Evolutionary conservation across 2,797 vertebrate species (phyloP).

Genomic region (Philypnodon macrostomus): DNA sequence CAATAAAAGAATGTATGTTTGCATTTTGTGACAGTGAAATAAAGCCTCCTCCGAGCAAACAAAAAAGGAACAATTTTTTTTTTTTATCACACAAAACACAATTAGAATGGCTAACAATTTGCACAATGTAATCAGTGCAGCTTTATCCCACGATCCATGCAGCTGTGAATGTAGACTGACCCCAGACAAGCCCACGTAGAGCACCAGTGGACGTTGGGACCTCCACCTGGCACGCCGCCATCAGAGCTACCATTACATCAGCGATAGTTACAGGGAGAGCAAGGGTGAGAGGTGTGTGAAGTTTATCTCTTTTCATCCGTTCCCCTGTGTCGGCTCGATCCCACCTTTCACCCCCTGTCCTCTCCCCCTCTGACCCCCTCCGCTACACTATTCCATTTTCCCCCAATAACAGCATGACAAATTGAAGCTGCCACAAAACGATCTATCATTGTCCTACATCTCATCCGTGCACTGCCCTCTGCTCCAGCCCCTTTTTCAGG

Average conservation of each 20-base stretch:
- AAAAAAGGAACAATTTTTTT: no score
- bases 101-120: no score
- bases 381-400: slow-evolving; percentile 69
- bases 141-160: no score
- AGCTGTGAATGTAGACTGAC: no score
- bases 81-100: no score
- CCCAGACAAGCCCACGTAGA: no score
- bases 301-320: slow-evolving; percentile 55
- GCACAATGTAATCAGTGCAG: no score
- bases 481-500: slow-evolving; percentile 36
- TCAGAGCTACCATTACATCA: slow-evolving; percentile 22
- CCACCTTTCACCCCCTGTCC: slow-evolving; percentile 52
- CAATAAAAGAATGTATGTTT: no score
- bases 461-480: slow-evolving; percentile 60
- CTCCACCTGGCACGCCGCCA: slow-evolving; percentile 15
- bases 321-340: slow-evolving; percentile 38
- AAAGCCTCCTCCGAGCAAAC: no score
- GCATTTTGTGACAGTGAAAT: no score
- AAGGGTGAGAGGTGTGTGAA: slow-evolving; percentile 36
- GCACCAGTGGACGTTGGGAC: not conserved
- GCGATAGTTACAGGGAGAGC: slow-evolving; percentile 31
- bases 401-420: slow-evolving; percentile 69
- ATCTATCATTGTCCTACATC: slow-evolving; percentile 75
- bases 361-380: slow-evolving; percentile 44
- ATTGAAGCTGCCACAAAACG: slow-evolving; percentile 67